phyloP scores from a whole-genome alignment of 2,888 invertebrate genomes.

The Agrilus biguttatus region DNA sequence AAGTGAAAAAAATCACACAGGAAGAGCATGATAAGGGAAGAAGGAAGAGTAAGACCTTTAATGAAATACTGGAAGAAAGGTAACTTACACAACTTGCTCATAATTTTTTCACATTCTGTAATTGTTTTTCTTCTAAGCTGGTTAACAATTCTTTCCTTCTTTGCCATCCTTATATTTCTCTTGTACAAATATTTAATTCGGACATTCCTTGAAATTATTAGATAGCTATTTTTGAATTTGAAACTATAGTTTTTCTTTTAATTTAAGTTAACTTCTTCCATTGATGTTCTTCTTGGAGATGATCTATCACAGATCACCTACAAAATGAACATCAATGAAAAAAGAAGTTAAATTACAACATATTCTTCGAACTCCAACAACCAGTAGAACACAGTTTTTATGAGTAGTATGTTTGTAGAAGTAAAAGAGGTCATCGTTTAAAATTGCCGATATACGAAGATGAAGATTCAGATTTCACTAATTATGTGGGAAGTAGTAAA shows the following conservation, averaged over 20 bases:
- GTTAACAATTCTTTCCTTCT: not conserved
- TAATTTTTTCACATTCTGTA: not conserved
- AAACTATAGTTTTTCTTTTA: too few relatives aligned
- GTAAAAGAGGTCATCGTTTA: slow-evolving; percentile 41
- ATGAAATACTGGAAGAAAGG: slow-evolving; percentile 87
- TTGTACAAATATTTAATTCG: not conserved
- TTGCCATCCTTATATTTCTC: not conserved
- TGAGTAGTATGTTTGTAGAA: slow-evolving; percentile 22
- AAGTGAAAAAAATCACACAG: slow-evolving; percentile 69
- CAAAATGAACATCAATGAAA: too few relatives aligned
- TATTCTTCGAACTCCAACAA: too few relatives aligned
- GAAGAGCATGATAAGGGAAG: slow-evolving; percentile 54
- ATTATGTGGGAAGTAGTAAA: slow-evolving; percentile 50
- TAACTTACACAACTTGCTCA: slow-evolving; percentile 21
- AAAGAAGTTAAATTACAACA: too few relatives aligned
- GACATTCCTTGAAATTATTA: not conserved
- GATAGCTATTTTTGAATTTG: not conserved
- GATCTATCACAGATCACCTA: too few relatives aligned
- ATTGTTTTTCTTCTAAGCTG: not conserved
- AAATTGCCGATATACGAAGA: slow-evolving; percentile 58
- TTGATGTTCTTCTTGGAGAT: too few relatives aligned
- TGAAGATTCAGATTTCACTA: slow-evolving; percentile 71
- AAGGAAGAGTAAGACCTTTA: slow-evolving; percentile 81
- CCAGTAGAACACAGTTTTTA: too few relatives aligned
- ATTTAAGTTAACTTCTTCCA: too few relatives aligned